These are phyloP conservation scores for Lindbergichthys nudifrons DNA, from an alignment of 2,797 vertebrate species.

Conservation along the genomic window DNA sequence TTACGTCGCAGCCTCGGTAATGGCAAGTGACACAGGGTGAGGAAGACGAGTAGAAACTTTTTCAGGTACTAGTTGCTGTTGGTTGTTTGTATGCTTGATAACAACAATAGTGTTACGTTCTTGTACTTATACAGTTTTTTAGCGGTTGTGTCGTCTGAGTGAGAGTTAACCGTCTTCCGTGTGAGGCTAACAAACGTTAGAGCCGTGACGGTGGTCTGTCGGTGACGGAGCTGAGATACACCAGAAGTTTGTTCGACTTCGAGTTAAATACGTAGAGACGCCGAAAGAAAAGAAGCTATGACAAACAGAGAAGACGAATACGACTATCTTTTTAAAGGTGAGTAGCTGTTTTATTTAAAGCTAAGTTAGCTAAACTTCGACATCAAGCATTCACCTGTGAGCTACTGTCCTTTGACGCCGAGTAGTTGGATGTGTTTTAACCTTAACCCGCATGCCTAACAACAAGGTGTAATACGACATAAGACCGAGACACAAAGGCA, in stretches of 20 bases:
- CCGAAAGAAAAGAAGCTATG: conserved; percentile 76
- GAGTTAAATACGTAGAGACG: conserved; percentile 9
- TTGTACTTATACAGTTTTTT: background rate
- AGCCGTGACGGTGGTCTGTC: conserved; percentile 23
- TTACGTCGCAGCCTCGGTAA: conserved; percentile 56
- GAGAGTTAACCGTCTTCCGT: background rate
- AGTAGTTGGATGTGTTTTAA: conserved; percentile 9
- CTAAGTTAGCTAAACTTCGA: conserved; percentile 20
- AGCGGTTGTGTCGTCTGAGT: conserved; percentile 2
- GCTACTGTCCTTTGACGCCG: conserved; percentile 51
- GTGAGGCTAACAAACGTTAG: conserved; percentile 7
- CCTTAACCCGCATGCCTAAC: conserved; percentile 8
- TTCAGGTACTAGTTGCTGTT: conserved; percentile 10
- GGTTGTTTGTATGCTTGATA: conserved; percentile 1
- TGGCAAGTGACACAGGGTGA: conserved; percentile 71
- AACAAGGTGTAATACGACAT: conserved; percentile 23
- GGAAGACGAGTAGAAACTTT: conserved; percentile 72
- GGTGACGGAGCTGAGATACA: conserved; percentile 36
- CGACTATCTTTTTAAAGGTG: conserved; percentile 93
- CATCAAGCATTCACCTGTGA: conserved; percentile 37
- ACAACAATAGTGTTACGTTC: background rate
- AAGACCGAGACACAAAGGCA: conserved; percentile 6
- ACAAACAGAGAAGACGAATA: conserved; percentile 90
- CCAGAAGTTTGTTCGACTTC: conserved; percentile 64
- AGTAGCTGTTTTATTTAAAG: conserved; percentile 50